Conservation (phyloP, 2,888 invertebrate genomes). For the Ametastegia equiseti region DNA sequence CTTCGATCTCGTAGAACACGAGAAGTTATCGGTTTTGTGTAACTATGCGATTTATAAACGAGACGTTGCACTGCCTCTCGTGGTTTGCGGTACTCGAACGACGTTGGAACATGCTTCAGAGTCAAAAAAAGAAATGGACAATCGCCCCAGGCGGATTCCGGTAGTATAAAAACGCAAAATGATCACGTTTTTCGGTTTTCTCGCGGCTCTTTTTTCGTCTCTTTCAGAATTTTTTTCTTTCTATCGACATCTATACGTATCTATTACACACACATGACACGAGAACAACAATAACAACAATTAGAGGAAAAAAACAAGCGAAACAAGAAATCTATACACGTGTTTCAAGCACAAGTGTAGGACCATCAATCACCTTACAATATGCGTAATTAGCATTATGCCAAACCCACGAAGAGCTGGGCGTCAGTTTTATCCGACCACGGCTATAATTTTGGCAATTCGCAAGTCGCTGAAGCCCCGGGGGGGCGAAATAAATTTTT, state of each 20-base stretch:
- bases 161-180: background rate
- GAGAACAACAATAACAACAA: background rate
- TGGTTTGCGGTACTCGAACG: background rate
- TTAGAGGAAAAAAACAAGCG: too few relatives aligned
- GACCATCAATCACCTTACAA: background rate
- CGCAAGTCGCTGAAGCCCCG: background rate
- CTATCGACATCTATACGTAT: background rate
- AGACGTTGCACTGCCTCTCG: too few relatives aligned
- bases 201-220: background rate
- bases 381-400: background rate
- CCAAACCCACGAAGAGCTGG: background rate
- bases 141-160: background rate
- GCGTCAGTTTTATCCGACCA: background rate
- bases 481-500: background rate
- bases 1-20: slow-evolving; percentile 25
- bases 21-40: slow-evolving; percentile 7
- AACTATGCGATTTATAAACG: background rate
- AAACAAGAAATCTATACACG: too few relatives aligned
- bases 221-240: background rate
- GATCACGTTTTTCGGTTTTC: background rate
- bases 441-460: background rate
- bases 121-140: slow-evolving; percentile 4
- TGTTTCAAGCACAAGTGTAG: background rate
- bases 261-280: background rate
- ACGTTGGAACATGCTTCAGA: background rate